Evolutionary conservation across 2,888 invertebrate species (phyloP).

Genomic region (Tanypteryx hageni): DNA sequence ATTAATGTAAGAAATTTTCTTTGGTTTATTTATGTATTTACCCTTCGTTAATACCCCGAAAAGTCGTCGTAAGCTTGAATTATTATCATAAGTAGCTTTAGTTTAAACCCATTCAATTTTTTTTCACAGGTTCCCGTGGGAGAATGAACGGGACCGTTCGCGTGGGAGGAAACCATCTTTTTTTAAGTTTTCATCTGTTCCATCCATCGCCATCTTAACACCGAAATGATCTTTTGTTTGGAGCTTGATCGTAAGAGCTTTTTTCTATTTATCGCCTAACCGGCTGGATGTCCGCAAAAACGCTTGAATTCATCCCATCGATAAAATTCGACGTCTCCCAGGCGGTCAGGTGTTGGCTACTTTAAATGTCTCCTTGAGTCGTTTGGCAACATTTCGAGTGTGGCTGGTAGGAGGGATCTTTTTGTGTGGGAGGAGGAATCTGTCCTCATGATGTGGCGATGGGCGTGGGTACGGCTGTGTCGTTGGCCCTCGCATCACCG

Average conservation of each 20-base stretch:
- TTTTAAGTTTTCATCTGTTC: neutral
- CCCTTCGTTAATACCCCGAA: too few species aligned
- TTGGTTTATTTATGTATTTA: too few species aligned
- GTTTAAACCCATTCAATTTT: neutral
- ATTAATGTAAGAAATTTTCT: too few species aligned
- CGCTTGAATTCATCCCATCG: neutral
- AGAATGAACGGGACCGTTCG: neutral
- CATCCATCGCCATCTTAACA: neutral
- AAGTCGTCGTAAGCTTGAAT: too few species aligned
- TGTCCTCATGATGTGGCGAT: constrained; percentile 22
- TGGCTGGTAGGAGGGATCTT: neutral
- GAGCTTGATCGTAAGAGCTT: too few species aligned
- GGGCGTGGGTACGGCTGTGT: constrained; percentile 56
- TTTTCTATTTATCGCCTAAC: neutral
- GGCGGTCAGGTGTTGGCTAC: neutral
- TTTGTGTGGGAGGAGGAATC: constrained; percentile 55
- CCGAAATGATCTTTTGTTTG: neutral
- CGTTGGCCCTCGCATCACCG: constrained; percentile 41
- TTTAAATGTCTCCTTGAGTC: neutral
- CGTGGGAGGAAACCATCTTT: too few species aligned
- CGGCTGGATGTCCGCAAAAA: neutral
- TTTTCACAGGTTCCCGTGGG: neutral
- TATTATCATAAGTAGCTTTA: too few species aligned
- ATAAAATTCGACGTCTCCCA: neutral
- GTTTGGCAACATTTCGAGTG: constrained; percentile 55